These are phyloP conservation scores for Pterois miles DNA, from an alignment of 2,797 vertebrate genomes.

Conservation along the genomic window DNA sequence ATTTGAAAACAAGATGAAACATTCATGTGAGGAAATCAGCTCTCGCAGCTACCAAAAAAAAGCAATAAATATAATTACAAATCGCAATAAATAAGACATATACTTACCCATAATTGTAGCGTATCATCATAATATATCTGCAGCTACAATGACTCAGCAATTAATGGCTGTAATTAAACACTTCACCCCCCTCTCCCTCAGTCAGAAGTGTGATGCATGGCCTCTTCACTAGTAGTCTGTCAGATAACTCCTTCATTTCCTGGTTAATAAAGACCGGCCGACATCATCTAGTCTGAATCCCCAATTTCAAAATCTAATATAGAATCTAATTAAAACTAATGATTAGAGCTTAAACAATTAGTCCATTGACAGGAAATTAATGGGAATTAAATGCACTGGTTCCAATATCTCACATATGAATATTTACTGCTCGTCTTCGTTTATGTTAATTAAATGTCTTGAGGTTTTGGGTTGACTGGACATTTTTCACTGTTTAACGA, in stretches of 20 bases:
- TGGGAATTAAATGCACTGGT: neutral
- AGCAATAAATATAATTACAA: slow-evolving; percentile 6
- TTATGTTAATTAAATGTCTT: neutral
- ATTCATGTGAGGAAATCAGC: neutral
- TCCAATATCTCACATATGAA: neutral
- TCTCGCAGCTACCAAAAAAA: neutral
- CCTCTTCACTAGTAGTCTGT: slow-evolving; percentile 1
- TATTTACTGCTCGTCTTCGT: neutral
- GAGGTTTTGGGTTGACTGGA: neutral
- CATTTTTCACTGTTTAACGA: neutral
- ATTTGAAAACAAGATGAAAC: neutral
- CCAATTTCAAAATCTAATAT: neutral
- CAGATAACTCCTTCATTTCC: slow-evolving; percentile 10
- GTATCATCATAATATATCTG: slow-evolving; percentile 37
- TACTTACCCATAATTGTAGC: slow-evolving; percentile 3
- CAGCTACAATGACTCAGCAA: slow-evolving; percentile 34
- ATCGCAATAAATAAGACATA: neutral
- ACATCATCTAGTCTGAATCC: neutral
- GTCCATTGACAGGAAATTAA: neutral
- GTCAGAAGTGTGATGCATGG: slow-evolving; percentile 18
- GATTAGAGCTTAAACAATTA: neutral
- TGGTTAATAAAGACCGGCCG: neutral
- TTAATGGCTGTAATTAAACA: slow-evolving; percentile 43
- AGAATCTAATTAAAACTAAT: neutral
- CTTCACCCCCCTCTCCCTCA: neutral